Evolutionary conservation across 1,140 invertebrate genomes (phyloP), one percentile per base, ranked within the genome.

Genomic region (Dreissena polymorpha): DNA sequence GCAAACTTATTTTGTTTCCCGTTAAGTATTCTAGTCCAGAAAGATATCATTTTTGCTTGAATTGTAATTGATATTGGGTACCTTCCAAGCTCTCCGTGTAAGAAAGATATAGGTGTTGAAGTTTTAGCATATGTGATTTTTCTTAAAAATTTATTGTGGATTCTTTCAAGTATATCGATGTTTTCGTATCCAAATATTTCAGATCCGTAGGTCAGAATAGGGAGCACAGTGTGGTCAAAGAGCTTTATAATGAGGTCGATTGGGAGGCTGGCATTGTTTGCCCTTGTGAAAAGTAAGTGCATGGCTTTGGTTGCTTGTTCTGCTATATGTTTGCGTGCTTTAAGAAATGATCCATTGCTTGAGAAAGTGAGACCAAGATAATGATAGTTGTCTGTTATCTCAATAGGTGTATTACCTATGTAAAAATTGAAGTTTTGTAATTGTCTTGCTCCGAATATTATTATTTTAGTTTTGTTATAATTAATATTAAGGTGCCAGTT

Each of bases 151-250:
- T 64, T n/a, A 51, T 65, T 39, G 64, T 76, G 74, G 21, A 76
- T 25, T 65, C 57, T 65, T 65, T 76, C 74, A 0, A 76, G n/a
- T 18, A 76, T 76, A 49, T 76, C 74, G 14, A 51, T 13, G 50
- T 76, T 76, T 49, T 76, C 63, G 16, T 27, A 76, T 7, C 74
- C 74, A 21, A 60, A 76, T 13, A 76, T 60, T n/a, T 76, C 74
- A 49, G 13, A 65, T 49, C 74, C 74, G 14, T 76, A 76, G 0
- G 39, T 76, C 51, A 76, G 74, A 27, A 76, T 65, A 29, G 74
- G 74, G 10, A 65, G 14, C 10, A 76, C 25, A 6, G 14, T 76
- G 63, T 76, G 27, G 21, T 76, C 74, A 50, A 76, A 76, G n/a
- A 76, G 57, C 23, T 76, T 76, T 13, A 76, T 27, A 10, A 50